Base-by-base conservation (phyloP, 2,888 invertebrate genomes). In the Tenthredo scrophulariae region DNA sequence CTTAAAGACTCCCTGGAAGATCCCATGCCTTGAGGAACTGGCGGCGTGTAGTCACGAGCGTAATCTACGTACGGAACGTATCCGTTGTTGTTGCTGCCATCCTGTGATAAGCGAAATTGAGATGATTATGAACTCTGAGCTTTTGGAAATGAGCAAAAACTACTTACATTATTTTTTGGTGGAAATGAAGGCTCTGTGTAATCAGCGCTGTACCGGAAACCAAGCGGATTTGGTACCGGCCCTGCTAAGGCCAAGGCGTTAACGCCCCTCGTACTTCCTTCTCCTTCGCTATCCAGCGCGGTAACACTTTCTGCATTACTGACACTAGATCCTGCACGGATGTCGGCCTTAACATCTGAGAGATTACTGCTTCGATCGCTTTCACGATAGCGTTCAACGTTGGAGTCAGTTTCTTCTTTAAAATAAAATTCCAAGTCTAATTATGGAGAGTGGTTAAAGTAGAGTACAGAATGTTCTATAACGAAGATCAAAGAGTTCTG, bases 301-400 rank as follows among this genome's bases (percentile, higher is more conserved):
- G 93, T 94, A 93, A 93, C 93, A 94, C 95, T 95, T 91, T 96
- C 96, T 93, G 95, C 95, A 92, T 97, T 97, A 92, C 97, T 97
- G 90, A 96, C 96, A 62, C 97, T 97, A 87, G 97, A 97, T 13
- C 96, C 96, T 75, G 98, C 98, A 86, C 98, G 95, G 87, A 98
- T 95, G 93, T 98, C 98, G 88, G 98, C 95, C 94, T 98, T 98
- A 92, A 98, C 94, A 94, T 98, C 98, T 88, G 98, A 98, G 90
- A 98, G 98, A 92, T 98, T 98, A 83, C 98, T 98, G 90, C 98
- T 98, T 88, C 97, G 95, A 92, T 98, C 98, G 85, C 98, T 98
- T 92, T 97, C 97, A 89, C 96, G 92, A 88, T 93, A 93, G 86
- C 93, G 92, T 90, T 93, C 93, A 79, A 92, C 92, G 87, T 93